phyloP scores from a whole-genome alignment of 2,797 vertebrate genomes.

The Lates japonicus region DNA sequence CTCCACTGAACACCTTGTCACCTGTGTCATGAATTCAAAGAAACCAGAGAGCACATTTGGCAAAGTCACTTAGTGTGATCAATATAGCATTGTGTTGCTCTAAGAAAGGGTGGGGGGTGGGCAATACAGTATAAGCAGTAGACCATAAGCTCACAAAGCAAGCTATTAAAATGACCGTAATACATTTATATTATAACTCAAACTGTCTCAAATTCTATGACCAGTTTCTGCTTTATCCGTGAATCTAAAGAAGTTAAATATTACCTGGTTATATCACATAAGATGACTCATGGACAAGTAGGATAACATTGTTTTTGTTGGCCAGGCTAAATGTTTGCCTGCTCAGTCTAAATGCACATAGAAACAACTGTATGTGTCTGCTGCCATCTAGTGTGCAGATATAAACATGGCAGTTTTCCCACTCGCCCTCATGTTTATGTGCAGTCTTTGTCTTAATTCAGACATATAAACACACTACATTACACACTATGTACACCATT shows the following conservation, averaged over 20 bases:
- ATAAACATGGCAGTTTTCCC: neutral
- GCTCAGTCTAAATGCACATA: neutral
- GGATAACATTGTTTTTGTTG: neutral
- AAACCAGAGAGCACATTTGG: constrained; percentile 48
- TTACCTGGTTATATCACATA: neutral
- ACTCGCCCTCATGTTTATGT: neutral
- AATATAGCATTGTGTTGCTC: constrained; percentile 54
- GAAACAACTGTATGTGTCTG: constrained; percentile 43
- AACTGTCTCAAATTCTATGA: neutral
- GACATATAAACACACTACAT: too few relatives aligned
- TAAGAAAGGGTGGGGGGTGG: constrained; percentile 15
- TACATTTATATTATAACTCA: neutral
- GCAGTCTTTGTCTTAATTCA: neutral
- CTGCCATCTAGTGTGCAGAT: constrained; percentile 73
- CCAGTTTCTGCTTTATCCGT: neutral
- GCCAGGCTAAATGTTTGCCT: neutral
- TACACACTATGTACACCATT: neutral
- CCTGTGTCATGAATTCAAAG: constrained; percentile 23
- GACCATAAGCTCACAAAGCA: constrained; percentile 6
- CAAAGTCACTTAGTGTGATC: constrained; percentile 56
- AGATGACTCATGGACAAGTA: neutral
- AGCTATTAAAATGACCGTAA: neutral
- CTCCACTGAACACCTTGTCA: constrained; percentile 35
- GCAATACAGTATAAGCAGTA: neutral
- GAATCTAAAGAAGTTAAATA: neutral